Conservation (phyloP, 2,113 vertebrate genomes). For the Calcarius ornatus region DNA sequence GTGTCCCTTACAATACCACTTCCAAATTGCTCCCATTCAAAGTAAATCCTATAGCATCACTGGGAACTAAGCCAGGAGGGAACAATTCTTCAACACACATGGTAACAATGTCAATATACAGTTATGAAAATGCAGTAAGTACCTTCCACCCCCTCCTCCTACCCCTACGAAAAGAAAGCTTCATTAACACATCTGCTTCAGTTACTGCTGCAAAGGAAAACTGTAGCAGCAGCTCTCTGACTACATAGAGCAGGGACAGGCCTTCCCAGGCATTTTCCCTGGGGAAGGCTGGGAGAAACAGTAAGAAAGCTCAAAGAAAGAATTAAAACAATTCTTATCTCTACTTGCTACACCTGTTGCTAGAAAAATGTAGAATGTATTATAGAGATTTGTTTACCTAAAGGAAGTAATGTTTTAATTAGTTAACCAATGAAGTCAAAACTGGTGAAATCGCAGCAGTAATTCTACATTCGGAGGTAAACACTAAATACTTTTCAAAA, state of each 20-base stretch:
- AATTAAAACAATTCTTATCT: no score
- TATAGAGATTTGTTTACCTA: no score
- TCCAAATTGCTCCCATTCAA: background rate
- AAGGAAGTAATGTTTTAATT: no score
- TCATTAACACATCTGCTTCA: background rate
- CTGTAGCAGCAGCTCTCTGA: background rate
- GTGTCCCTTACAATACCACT: background rate
- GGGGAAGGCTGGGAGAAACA: no score
- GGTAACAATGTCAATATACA: background rate
- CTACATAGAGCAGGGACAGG: no score
- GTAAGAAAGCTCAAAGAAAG: no score
- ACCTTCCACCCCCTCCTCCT: background rate
- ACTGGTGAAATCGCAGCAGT: rapidly evolving
- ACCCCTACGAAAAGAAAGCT: background rate
- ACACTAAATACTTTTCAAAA: background rate
- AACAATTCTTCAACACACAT: background rate
- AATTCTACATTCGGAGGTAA: background rate
- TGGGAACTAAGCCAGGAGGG: background rate
- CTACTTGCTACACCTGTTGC: no score
- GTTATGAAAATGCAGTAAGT: background rate
- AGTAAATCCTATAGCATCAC: background rate
- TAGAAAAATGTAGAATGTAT: no score
- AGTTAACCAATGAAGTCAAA: no score
- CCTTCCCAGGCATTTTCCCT: no score
- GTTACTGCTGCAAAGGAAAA: background rate